phyloP scores from a whole-genome alignment of 2,888 invertebrate species.

The Polymixis lichenea region DNA sequence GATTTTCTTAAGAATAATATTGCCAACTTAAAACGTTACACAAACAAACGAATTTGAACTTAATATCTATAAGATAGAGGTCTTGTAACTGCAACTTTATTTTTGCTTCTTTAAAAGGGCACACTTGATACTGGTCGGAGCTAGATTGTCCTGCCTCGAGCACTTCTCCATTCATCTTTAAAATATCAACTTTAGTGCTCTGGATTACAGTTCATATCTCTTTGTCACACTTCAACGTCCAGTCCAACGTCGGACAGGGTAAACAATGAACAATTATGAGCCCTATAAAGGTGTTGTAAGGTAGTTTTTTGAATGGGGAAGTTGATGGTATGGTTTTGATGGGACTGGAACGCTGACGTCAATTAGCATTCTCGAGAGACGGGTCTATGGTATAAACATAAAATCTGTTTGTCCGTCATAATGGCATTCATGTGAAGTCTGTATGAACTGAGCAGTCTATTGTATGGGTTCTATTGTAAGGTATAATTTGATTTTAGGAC shows the following conservation, averaged over 20 bases:
- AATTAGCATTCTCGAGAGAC: constrained; percentile 81
- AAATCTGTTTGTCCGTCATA: constrained; percentile 68
- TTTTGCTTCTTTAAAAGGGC: constrained; percentile 76
- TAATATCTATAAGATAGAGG: constrained; percentile 59
- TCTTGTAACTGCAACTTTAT: constrained; percentile 54
- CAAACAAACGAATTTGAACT: constrained; percentile 61
- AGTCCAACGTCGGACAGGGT: constrained; percentile 60
- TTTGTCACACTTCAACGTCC: constrained; percentile 57
- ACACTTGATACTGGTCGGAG: constrained; percentile 76
- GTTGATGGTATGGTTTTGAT: constrained; percentile 69
- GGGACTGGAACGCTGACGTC: constrained; percentile 73
- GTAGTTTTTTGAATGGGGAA: constrained; percentile 57
- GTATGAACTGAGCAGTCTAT: constrained; percentile 43
- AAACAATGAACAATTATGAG: constrained; percentile 51
- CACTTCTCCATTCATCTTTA: constrained; percentile 55
- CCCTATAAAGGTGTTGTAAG: constrained; percentile 53
- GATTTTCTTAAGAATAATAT: constrained; percentile 70
- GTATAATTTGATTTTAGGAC: constrained; percentile 57
- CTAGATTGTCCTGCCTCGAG: constrained; percentile 79
- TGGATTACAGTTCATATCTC: constrained; percentile 68
- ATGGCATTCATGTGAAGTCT: constrained; percentile 63
- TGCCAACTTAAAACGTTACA: constrained; percentile 33
- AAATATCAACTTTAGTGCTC: constrained; percentile 67
- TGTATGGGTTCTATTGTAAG: constrained; percentile 51
- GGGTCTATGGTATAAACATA: constrained; percentile 71